Percentiles rank a stretch among this genome's conserved stretches.
Conservation (phyloP, 2,113 vertebrate genomes). For the Alosa alosa region DNA sequence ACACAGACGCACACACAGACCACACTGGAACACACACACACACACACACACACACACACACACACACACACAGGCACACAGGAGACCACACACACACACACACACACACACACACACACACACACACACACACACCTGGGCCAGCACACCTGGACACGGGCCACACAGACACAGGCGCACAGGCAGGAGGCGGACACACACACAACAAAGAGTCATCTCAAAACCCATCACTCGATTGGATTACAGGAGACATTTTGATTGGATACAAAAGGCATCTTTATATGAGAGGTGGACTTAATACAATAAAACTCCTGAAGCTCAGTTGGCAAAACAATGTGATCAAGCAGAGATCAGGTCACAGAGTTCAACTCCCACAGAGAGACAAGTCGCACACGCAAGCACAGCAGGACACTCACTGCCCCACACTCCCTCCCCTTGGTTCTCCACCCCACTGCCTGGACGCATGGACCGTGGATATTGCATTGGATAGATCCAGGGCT, state of each 20-base stretch:
- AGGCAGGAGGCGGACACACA: too few species aligned
- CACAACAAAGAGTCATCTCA: background rate
- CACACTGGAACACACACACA: conserved; percentile 15
- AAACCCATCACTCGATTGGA: background rate
- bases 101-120: too few species aligned
- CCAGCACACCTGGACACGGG: too few species aligned
- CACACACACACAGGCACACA: background rate
- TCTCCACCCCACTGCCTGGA: background rate
- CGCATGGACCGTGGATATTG: background rate
- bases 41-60: background rate
- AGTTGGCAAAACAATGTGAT: background rate
- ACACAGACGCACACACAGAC: conserved; percentile 20
- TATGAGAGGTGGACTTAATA: background rate
- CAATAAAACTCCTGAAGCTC: background rate
- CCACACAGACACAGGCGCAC: too few species aligned
- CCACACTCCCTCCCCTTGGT: background rate
- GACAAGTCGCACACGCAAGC: background rate
- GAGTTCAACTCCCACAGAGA: background rate
- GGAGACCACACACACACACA: background rate
- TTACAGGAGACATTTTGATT: conserved; percentile 16
- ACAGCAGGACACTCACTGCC: background rate
- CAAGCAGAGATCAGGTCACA: background rate
- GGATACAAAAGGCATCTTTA: conserved; percentile 7
- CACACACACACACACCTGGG: too few species aligned
- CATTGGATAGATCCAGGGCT: background rate